Conservation (phyloP, 1,140 invertebrate species). For the Drosophila baimaii region DNA sequence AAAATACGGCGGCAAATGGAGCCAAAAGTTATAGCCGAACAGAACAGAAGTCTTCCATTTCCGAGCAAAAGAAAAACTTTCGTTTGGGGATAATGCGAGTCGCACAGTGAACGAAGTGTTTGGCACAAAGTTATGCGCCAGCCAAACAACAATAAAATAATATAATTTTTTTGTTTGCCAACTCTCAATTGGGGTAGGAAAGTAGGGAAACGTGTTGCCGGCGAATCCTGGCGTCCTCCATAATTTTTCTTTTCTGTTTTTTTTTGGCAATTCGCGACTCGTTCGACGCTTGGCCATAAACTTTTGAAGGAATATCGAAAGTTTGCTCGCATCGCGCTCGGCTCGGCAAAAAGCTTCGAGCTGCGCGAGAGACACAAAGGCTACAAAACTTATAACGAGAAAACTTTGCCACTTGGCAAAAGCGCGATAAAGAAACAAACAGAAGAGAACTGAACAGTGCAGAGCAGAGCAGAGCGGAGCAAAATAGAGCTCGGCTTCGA, state of each 20-base stretch:
- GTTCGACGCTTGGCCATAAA: conserved; percentile 64
- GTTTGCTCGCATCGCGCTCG: conserved; percentile 56
- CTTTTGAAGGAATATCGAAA: conserved; percentile 82
- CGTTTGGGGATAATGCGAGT: conserved; percentile 61
- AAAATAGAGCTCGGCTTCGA: conserved; percentile 13
- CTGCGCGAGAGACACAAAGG: conserved; percentile 79
- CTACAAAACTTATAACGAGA: conserved; percentile 85
- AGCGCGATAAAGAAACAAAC: conserved; percentile 83
- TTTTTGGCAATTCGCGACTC: conserved; percentile 59
- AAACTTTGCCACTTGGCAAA: conserved; percentile 84
- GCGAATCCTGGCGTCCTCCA: conserved; percentile 41
- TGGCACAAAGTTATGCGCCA: conserved; percentile 76
- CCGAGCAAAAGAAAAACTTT: conserved; percentile 60
- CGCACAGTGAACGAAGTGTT: conserved; percentile 65
- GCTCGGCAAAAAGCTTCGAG: conserved; percentile 52
- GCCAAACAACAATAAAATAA: conserved; percentile 82
- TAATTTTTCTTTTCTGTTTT: conserved; percentile 22
- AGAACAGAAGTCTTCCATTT: conserved; percentile 57
- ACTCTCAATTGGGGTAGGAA: conserved; percentile 45
- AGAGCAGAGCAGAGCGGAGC: conserved; percentile 28
- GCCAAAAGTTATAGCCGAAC: conserved; percentile 64
- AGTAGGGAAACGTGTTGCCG: conserved; percentile 37
- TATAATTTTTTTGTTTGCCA: conserved; percentile 62
- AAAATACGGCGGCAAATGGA: conserved; percentile 69
- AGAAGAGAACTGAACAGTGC: conserved; percentile 45